Evolutionary conservation across 2,888 invertebrate genomes (phyloP), one percentile per base, ranked within the genome.

Genomic region (Clanis bilineata): DNA sequence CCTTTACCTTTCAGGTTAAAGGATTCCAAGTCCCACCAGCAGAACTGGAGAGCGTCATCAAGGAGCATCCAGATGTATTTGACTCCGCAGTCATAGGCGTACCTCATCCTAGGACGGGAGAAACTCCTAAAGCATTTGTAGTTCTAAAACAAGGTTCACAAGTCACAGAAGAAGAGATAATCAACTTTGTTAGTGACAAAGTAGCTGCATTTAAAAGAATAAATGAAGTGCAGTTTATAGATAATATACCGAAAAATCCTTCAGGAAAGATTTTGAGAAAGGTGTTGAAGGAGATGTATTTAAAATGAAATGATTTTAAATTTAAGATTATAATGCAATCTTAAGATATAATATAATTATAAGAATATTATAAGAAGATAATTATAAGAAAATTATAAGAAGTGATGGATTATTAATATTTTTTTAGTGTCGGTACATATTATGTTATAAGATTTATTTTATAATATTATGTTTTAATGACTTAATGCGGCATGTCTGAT

Each of bases 21-120:
- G 94, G 92, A 1, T 94, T 90, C 73, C 94, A 97, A 94, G 97
- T 98, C 6, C 95, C 98, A 9, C 98, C 98, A 21, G 97, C 98
- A 0, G 98, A 98, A 83, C 82, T 98, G 25, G 98, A 98, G 83
- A 94, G 93, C 57, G 74, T 96, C 3, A 76, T 97, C 0, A 93
- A 96, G 62, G 93, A 93, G 45, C 96, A 96, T 82, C 95, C 96
- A 0, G 93, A 93, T 25, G 93, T 98, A 0, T 81, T 92, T 10
- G 98, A 98, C 72, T 96, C 95, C 0, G 98, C 96, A 0, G 97
- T 98, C 0, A 92, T 98, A 62, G 97, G 97, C 0, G 83, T 96
- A 15, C 94, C 95, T 0, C 94, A 97, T 75, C 84, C 92, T 0
- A 80, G 84, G 9, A 91, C 90, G 38, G 97, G 97, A 4, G 97